A percentile compares a stretch with the other conserved stretches of the same genome.
Evolutionary conservation across 1,140 invertebrate genomes (phyloP).

Genomic region (Drosophila azteca): DNA sequence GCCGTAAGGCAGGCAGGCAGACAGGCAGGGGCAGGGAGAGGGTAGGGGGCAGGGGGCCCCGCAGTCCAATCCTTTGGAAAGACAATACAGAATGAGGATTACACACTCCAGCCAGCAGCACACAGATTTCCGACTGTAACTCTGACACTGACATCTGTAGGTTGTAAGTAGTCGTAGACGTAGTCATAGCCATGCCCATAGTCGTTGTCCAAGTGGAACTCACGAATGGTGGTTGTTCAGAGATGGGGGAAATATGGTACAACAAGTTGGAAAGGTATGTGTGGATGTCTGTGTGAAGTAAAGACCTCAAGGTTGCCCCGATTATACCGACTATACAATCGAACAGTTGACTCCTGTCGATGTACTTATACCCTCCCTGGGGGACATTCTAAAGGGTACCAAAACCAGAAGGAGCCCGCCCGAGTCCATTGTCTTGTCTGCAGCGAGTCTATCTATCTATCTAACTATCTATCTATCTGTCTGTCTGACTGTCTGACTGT

Average conservation of each 20-base stretch:
- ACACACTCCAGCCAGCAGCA: slow-evolving; percentile 5
- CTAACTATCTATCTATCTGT: slow-evolving; percentile 35
- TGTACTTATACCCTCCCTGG: too few relatives aligned
- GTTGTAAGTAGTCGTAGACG: slow-evolving; percentile 35
- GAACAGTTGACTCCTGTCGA: too few relatives aligned
- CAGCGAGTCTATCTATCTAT: slow-evolving; percentile 48
- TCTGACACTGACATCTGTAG: slow-evolving; percentile 43
- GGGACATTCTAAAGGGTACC: too few relatives aligned
- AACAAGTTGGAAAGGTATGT: neutral
- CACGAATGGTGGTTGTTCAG: neutral
- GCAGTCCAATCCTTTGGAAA: slow-evolving; percentile 2
- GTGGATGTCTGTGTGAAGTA: too few relatives aligned
- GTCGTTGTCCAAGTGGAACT: neutral
- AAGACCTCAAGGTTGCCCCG: too few relatives aligned
- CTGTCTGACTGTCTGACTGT: slow-evolving; percentile 41
- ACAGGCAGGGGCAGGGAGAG: too few relatives aligned
- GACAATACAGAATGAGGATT: slow-evolving; percentile 49
- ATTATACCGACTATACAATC: too few relatives aligned
- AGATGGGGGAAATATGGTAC: neutral
- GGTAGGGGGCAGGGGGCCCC: slow-evolving; percentile 6
- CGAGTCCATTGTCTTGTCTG: slow-evolving; percentile 56
- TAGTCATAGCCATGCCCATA: neutral
- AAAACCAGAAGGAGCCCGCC: neutral
- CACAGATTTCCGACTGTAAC: slow-evolving; percentile 39
- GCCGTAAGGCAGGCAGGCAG: slow-evolving; percentile 29